phyloP scores from a whole-genome alignment of 1,140 invertebrate species.

The Galleria mellonella region DNA sequence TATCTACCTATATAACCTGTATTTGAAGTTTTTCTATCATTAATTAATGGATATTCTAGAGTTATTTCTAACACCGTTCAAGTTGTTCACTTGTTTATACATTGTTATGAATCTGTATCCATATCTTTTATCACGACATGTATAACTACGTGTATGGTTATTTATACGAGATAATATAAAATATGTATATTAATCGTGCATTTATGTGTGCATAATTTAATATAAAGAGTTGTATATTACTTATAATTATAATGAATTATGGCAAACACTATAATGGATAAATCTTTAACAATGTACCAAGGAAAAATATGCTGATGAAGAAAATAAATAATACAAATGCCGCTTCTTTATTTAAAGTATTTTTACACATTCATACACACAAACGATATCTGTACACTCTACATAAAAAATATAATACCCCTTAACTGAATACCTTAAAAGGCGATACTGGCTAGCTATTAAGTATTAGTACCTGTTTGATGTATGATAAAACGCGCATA shows the following conservation, averaged over 20 bases:
- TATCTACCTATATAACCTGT: conserved; percentile 59
- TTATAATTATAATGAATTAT: conserved; percentile 43
- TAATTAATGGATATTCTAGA: conserved; percentile 46
- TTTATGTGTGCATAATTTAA: conserved; percentile 59
- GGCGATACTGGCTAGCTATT: no score
- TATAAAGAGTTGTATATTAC: conserved; percentile 64
- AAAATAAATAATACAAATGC: conserved; percentile 70
- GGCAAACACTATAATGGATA: conserved; percentile 46
- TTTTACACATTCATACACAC: conserved; percentile 18
- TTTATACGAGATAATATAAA: conserved; percentile 63
- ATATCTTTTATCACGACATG: conserved; percentile 59
- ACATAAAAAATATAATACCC: no score
- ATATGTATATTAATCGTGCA: conserved; percentile 63
- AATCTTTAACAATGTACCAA: conserved; percentile 70
- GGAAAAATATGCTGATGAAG: conserved; percentile 55
- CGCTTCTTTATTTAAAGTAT: conserved; percentile 67
- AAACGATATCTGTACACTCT: background rate
- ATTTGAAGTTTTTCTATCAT: conserved; percentile 60
- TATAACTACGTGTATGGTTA: conserved; percentile 49
- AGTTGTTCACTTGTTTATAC: conserved; percentile 69
- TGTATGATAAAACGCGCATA: no score
- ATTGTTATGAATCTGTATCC: conserved; percentile 63
- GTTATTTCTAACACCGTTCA: conserved; percentile 61
- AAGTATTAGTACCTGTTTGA: no score
- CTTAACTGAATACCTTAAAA: no score